Conservation (phyloP, 2,113 vertebrate species). For the Chiloscyllium plagiosum region DNA sequence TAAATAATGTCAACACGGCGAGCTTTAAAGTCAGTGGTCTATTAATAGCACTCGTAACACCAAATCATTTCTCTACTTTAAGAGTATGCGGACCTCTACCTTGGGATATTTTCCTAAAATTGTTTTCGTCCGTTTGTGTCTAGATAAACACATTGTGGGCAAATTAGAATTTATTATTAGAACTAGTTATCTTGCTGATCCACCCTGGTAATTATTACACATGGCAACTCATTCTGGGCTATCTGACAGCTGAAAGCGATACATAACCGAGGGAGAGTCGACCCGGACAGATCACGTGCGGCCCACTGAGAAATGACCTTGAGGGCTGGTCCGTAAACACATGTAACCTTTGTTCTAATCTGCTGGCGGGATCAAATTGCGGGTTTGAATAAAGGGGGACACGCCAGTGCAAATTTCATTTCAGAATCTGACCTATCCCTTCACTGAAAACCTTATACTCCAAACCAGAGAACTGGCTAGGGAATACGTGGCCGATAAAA, state of each 20-base stretch:
- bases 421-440: not conserved
- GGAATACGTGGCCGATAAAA: too few species aligned
- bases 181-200: slow-evolving; percentile 19
- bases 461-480: too few species aligned
- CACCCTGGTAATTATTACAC: slow-evolving; percentile 25
- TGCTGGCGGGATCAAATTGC: slow-evolving; percentile 24
- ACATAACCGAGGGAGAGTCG: not conserved
- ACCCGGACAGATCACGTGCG: slow-evolving; percentile 28
- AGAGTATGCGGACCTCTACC: not conserved
- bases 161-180: slow-evolving; percentile 16
- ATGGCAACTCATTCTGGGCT: slow-evolving; percentile 20
- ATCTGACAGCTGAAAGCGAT: slow-evolving; percentile 35
- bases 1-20: not conserved
- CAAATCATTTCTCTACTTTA: not conserved
- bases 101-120: not conserved
- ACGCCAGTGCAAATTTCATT: not conserved
- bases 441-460: not conserved
- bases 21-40: not conserved
- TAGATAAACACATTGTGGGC: not conserved
- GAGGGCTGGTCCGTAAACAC: slow-evolving; percentile 35
- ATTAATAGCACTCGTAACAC: not conserved
- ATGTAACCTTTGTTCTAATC: slow-evolving; percentile 38
- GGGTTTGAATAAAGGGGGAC: not conserved
- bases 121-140: not conserved
- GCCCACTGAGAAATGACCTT: slow-evolving; percentile 35